These are phyloP conservation scores for Bugula neritina DNA, from an alignment of 2,888 invertebrate genomes.

Conservation along the genomic window DNA sequence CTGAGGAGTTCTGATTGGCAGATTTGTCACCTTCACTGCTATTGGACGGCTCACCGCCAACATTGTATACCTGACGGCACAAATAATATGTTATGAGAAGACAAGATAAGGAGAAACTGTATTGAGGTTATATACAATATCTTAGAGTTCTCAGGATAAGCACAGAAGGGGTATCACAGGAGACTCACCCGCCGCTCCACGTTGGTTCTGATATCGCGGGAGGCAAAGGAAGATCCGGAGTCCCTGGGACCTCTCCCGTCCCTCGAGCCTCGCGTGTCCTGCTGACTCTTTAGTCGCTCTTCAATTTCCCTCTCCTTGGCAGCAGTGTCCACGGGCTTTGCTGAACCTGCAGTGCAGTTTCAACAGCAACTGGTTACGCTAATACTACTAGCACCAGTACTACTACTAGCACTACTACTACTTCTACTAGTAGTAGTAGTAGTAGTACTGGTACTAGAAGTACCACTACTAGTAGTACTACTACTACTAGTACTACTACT, in stretches of 20 bases:
- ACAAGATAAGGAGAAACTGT: too few species aligned
- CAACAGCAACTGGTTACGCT: too few species aligned
- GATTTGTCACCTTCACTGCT: background rate
- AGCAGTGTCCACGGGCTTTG: constrained; percentile 27
- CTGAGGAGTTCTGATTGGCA: too few species aligned
- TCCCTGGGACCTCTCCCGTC: constrained; percentile 11
- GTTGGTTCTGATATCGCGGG: constrained; percentile 22
- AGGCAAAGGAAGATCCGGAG: constrained; percentile 14
- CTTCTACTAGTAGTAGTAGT: too few species aligned
- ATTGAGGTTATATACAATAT: background rate
- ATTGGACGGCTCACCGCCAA: background rate
- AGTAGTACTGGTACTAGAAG: too few species aligned
- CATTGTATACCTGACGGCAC: background rate
- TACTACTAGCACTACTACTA: too few species aligned
- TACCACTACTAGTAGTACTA: too few species aligned
- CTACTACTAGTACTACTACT: too few species aligned
- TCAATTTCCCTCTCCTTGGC: constrained; percentile 24
- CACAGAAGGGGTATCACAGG: background rate
- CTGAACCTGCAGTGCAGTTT: background rate
- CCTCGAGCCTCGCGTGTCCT: background rate
- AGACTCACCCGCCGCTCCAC: constrained; percentile 12
- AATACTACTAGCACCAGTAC: too few species aligned
- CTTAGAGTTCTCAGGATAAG: background rate
- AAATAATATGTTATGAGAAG: background rate
- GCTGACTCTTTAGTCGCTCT: background rate